These are phyloP conservation scores for Chauna torquata DNA, from an alignment of 2,113 vertebrate species.

Conservation along the genomic window DNA sequence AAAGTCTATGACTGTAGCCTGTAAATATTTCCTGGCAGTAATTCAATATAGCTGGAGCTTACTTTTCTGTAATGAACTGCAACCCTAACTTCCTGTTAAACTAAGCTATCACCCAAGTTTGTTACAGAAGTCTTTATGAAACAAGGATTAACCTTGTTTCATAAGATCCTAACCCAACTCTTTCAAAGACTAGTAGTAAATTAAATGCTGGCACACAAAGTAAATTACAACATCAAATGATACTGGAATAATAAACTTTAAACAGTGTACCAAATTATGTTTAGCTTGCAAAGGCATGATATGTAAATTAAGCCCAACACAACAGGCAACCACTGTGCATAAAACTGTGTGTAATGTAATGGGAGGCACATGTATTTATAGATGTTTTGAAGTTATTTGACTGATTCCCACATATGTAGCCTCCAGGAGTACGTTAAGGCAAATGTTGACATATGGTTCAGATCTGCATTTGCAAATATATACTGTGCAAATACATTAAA, in stretches of 20 bases:
- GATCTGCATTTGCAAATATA: slow-evolving; percentile 37
- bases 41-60: slow-evolving; percentile 68
- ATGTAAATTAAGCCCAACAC: slow-evolving; percentile 63
- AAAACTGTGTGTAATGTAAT: slow-evolving; percentile 54
- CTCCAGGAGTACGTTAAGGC: slow-evolving; percentile 42
- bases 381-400: slow-evolving; percentile 39
- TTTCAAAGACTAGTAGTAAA: slow-evolving; percentile 65
- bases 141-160: slow-evolving; percentile 20
- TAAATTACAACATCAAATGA: slow-evolving; percentile 71
- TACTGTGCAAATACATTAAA: slow-evolving; percentile 11
- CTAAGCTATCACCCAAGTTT: slow-evolving; percentile 12
- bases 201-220: slow-evolving; percentile 42
- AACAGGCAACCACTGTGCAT: slow-evolving; percentile 41
- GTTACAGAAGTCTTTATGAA: slow-evolving; percentile 29
- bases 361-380: slow-evolving; percentile 29
- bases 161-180: slow-evolving; percentile 44
- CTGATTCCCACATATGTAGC: slow-evolving; percentile 24
- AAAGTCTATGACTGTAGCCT: slow-evolving; percentile 62
- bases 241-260: slow-evolving; percentile 69
- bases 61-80: slow-evolving; percentile 63
- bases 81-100: slow-evolving; percentile 31
- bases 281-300: slow-evolving; percentile 66
- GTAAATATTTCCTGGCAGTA: slow-evolving; percentile 73
- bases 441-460: slow-evolving; percentile 54
- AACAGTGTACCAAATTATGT: slow-evolving; percentile 66